Evolutionary conservation across 2,797 vertebrate genomes (phyloP).

Genomic region (Mallotus villosus): DNA sequence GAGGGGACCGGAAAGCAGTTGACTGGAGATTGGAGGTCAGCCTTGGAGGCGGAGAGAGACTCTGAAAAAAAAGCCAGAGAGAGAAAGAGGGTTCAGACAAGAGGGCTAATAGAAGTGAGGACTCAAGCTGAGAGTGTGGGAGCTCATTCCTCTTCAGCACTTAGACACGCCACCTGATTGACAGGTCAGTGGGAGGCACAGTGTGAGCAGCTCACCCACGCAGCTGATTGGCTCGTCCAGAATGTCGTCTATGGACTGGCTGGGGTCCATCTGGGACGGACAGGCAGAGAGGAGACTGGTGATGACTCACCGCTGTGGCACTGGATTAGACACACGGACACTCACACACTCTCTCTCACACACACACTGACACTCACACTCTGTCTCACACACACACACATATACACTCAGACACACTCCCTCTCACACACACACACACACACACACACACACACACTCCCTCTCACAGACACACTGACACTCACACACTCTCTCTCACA

Average conservation of each 20-base stretch:
- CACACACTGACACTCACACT: neutral
- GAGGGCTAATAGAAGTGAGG: neutral
- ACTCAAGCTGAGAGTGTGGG: neutral
- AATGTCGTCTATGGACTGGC: slow-evolving; percentile 86
- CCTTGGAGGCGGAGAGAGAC: slow-evolving; percentile 40
- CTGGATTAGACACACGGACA: neutral
- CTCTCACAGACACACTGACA: no score
- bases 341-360: neutral
- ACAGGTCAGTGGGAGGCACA: neutral
- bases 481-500: neutral
- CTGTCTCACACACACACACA: neutral
- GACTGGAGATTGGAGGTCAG: slow-evolving; percentile 59
- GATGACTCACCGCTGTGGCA: neutral
- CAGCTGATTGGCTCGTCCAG: slow-evolving; percentile 77
- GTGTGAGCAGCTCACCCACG: slow-evolving; percentile 62
- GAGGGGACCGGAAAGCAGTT: slow-evolving; percentile 38
- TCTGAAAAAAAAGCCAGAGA: slow-evolving; percentile 49
- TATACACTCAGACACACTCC: neutral
- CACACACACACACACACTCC: slow-evolving; percentile 5
- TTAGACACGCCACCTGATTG: neutral
- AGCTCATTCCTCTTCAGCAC: neutral
- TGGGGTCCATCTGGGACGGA: slow-evolving; percentile 80
- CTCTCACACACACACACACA: neutral
- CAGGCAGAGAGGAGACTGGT: slow-evolving; percentile 17
- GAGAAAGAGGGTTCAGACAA: neutral